phyloP scores from a whole-genome alignment of 1,140 invertebrate genomes.

The Papilio xuthus region DNA sequence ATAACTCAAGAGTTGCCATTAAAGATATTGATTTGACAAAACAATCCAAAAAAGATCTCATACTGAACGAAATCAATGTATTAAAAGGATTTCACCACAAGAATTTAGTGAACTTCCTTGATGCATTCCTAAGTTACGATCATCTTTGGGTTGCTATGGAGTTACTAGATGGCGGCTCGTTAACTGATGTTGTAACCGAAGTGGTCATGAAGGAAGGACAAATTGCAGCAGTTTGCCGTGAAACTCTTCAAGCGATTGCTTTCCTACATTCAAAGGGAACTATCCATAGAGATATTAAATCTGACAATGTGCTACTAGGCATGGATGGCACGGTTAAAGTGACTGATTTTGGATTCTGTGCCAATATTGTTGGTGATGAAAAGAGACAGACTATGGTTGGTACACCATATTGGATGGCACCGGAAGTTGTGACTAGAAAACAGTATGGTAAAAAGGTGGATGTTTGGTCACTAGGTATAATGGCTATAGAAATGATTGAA shows the following conservation, averaged over 20 bases:
- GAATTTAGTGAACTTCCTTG: constrained; percentile 98
- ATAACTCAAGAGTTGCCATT: constrained; percentile 92
- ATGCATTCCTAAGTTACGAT: constrained; percentile 93
- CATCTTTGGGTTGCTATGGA: constrained; percentile 98
- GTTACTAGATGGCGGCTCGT: constrained; percentile 95
- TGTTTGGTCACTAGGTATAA: constrained; percentile 98
- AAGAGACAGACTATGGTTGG: constrained; percentile 98
- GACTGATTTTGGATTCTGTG: constrained; percentile 99
- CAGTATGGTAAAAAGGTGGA: constrained; percentile 96
- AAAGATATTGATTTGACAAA: constrained; percentile 98
- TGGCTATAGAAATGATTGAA: constrained; percentile 99
- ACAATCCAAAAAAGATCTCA: constrained; percentile 96
- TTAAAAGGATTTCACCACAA: constrained; percentile 96
- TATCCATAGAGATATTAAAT: constrained; percentile 97
- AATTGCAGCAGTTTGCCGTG: constrained; percentile 96
- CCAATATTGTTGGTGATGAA: constrained; percentile 94
- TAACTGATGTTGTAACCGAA: constrained; percentile 99
- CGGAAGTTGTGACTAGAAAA: constrained; percentile 93
- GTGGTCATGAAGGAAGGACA: constrained; percentile 98
- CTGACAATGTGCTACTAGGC: constrained; percentile 97
- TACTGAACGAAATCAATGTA: constrained; percentile 97
- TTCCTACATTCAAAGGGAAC: constrained; percentile 96
- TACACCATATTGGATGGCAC: constrained; percentile 94
- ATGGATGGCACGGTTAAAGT: constrained; percentile 98
- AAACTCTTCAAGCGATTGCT: constrained; percentile 95